Evolutionary conservation across 92 coral and sea anemone species (phyloP).

Genomic region (Epizoanthus scotinus): DNA sequence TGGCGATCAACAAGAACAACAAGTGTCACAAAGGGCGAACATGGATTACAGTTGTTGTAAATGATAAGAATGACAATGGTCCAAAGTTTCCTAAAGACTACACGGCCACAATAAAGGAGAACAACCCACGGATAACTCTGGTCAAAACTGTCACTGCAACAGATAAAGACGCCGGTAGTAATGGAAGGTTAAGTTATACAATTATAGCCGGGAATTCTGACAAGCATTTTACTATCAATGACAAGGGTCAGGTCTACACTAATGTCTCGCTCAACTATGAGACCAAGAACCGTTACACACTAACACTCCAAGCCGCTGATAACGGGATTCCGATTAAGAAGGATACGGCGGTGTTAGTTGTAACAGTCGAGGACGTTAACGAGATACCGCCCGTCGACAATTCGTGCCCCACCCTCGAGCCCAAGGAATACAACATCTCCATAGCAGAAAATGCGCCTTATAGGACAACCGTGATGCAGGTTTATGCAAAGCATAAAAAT

Average conservation of each 20-base stretch:
- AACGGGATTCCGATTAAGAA: slow-evolving; percentile 74
- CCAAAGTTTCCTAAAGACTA: slow-evolving; percentile 54
- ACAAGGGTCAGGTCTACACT: slow-evolving; percentile 63
- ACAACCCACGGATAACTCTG: slow-evolving; percentile 51
- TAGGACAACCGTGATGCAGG: slow-evolving; percentile 65
- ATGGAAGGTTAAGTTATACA: slow-evolving; percentile 53
- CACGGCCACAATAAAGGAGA: slow-evolving; percentile 53
- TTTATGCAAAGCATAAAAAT: slow-evolving; percentile 64
- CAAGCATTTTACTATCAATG: slow-evolving; percentile 51
- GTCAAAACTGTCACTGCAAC: slow-evolving; percentile 72
- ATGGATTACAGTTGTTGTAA: slow-evolving; percentile 55
- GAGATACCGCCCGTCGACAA: slow-evolving; percentile 54
- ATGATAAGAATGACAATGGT: slow-evolving; percentile 63
- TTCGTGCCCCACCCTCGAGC: slow-evolving; percentile 87
- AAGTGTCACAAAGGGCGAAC: slow-evolving; percentile 87
- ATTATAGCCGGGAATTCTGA: slow-evolving; percentile 49
- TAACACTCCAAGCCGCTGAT: slow-evolving; percentile 76
- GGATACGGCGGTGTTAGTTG: slow-evolving; percentile 71
- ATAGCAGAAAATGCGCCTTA: slow-evolving; percentile 70
- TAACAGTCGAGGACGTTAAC: slow-evolving; percentile 71
- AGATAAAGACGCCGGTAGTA: slow-evolving; percentile 60
- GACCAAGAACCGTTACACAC: slow-evolving; percentile 52
- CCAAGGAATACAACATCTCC: slow-evolving; percentile 82
- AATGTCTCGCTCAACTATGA: slow-evolving; percentile 75
- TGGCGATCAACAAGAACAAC: slow-evolving; percentile 53